Evolutionary conservation across 2,797 vertebrate species (phyloP).

Genomic region (Arrhamphus sclerolepis): DNA sequence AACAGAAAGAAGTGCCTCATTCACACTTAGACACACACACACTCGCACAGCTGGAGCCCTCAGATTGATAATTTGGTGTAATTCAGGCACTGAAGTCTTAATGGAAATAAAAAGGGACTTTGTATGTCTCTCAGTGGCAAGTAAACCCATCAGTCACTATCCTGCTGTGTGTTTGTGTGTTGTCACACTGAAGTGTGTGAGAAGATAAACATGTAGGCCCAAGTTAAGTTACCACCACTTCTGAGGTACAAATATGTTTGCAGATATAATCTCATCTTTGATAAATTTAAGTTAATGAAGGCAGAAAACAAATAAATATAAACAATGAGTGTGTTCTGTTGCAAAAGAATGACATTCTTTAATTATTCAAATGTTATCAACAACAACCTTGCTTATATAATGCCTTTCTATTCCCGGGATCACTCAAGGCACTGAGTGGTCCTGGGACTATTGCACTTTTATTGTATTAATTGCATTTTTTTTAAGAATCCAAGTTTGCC

Average conservation of each 20-base stretch:
- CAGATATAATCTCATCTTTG: slow-evolving; percentile 3
- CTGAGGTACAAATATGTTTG: slow-evolving; percentile 3
- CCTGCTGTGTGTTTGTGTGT: slow-evolving; percentile 28
- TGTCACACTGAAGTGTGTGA: slow-evolving; percentile 8
- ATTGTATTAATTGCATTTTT: background rate
- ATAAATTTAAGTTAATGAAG: slow-evolving; percentile 8
- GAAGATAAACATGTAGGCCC: slow-evolving; percentile 5
- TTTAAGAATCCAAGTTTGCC: slow-evolving; percentile 1
- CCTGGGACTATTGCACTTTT: too few relatives aligned
- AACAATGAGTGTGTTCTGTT: background rate
- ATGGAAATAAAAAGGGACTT: slow-evolving; percentile 34
- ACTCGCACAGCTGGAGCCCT: slow-evolving; percentile 20
- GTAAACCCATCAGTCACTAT: slow-evolving; percentile 22
- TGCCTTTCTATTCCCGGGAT: too few relatives aligned
- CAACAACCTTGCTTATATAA: too few relatives aligned
- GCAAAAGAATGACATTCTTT: background rate
- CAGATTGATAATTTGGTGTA: slow-evolving; percentile 22
- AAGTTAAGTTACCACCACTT: background rate
- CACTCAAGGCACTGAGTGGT: too few relatives aligned
- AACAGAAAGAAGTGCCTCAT: slow-evolving; percentile 27
- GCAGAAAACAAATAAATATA: slow-evolving; percentile 11
- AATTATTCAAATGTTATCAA: slow-evolving; percentile 8
- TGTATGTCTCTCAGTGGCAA: slow-evolving; percentile 21
- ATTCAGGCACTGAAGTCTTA: slow-evolving; percentile 33
- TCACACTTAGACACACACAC: slow-evolving; percentile 11